phyloP scores from a whole-genome alignment of 1,140 invertebrate species.

The Drosophila lini region DNA sequence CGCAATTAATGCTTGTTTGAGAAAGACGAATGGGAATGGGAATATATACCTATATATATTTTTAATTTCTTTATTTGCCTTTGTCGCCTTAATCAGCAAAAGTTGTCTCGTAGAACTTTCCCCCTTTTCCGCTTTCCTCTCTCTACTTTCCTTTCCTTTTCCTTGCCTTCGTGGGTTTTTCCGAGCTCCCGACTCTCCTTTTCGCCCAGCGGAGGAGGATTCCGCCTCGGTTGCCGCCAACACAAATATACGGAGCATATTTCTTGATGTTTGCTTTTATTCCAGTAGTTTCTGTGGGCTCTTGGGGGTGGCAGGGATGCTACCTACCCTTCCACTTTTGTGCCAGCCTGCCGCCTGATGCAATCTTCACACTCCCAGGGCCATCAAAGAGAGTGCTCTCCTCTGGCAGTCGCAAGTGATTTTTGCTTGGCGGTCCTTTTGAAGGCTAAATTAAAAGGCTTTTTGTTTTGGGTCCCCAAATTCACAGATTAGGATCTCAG shows the following conservation, averaged over 20 bases:
- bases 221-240: constrained; percentile 37
- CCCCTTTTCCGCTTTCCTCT: constrained; percentile 22
- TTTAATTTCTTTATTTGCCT: constrained; percentile 51
- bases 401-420: constrained; percentile 12
- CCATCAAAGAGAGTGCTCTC: constrained; percentile 36
- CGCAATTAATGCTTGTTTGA: constrained; percentile 22
- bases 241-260: constrained; percentile 50
- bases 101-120: constrained; percentile 35
- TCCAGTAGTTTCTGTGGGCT: constrained; percentile 42
- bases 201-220: constrained; percentile 17
- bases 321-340: not conserved
- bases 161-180: constrained; percentile 23
- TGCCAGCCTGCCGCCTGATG: constrained; percentile 7
- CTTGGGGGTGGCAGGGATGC: not conserved
- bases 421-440: constrained; percentile 30
- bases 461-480: constrained; percentile 9
- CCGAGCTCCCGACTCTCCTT: constrained; percentile 13
- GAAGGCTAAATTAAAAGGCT: constrained; percentile 23
- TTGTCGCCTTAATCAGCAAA: constrained; percentile 56
- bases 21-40: constrained; percentile 10
- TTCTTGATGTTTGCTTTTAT: constrained; percentile 49
- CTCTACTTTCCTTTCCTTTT: constrained; percentile 23
- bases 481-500: constrained; percentile 27
- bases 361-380: constrained; percentile 38
- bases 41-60: constrained; percentile 19